Percentiles rank a stretch among this genome's conserved stretches.
These are phyloP conservation scores for Recurvirostra avosetta DNA, from an alignment of 2,113 vertebrate genomes.

Conservation along the genomic window DNA sequence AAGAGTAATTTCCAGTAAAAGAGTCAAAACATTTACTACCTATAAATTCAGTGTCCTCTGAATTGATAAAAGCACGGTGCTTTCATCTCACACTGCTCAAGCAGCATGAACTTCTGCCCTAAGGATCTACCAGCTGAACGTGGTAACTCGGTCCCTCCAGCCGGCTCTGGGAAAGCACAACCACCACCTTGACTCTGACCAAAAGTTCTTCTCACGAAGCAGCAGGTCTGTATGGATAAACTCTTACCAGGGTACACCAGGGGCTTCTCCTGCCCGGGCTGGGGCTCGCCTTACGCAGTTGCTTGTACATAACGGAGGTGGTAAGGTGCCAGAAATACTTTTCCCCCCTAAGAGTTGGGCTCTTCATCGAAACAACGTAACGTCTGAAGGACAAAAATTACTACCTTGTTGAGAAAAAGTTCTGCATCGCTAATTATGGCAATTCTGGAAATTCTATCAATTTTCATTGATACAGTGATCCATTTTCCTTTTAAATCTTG, in stretches of 20 bases:
- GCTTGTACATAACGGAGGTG: background rate
- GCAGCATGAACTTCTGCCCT: background rate
- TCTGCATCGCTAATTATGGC: background rate
- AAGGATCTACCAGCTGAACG: background rate
- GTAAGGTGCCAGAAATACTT: background rate
- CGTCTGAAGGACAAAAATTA: background rate
- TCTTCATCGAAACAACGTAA: background rate
- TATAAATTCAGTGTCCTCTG: background rate
- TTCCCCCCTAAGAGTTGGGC: background rate
- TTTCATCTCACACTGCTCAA: background rate
- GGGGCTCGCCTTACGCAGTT: background rate
- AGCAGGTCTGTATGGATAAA: background rate
- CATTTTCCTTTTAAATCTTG: background rate
- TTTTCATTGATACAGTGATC: background rate
- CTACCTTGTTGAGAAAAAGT: background rate
- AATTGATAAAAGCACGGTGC: background rate
- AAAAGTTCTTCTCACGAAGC: background rate
- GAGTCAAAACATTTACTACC: background rate
- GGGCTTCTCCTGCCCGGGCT: background rate
- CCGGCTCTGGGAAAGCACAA: background rate
- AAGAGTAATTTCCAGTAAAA: background rate
- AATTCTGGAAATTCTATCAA: background rate
- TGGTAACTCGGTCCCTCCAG: background rate
- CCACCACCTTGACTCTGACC: background rate
- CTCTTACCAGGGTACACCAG: fast-evolving